phyloP scores from a whole-genome alignment of 2,113 vertebrate species.

The Ciconia maguari region DNA sequence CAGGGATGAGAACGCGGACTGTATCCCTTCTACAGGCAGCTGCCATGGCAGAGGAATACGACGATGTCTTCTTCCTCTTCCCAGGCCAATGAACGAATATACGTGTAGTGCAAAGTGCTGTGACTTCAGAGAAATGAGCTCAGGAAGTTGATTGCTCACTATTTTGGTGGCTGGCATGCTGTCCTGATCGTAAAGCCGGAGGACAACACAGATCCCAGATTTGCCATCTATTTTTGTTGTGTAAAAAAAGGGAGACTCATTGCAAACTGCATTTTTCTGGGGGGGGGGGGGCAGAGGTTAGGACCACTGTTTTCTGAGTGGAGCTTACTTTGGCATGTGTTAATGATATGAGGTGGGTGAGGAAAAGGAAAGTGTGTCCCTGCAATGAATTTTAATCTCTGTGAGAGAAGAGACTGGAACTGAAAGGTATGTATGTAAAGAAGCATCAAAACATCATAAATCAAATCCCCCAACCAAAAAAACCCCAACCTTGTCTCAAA shows the following conservation, averaged over 20 bases:
- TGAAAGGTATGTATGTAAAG: background rate
- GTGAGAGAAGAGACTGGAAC: background rate
- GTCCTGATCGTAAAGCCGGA: background rate
- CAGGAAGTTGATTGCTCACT: background rate
- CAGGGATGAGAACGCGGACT: background rate
- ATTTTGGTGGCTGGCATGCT: background rate
- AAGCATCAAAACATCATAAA: background rate
- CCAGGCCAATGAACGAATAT: background rate
- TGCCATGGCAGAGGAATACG: background rate
- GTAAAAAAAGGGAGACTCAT: background rate
- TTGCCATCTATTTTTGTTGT: background rate
- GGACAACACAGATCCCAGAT: background rate
- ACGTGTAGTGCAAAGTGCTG: background rate
- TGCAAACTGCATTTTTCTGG: background rate
- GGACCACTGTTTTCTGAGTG: background rate
- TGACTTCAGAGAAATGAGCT: background rate
- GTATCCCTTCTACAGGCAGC: background rate
- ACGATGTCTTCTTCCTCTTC: background rate
- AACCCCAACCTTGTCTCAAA: background rate
- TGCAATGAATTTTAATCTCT: background rate
- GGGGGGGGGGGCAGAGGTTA: background rate
- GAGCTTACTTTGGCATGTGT: background rate
- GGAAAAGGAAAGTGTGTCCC: background rate
- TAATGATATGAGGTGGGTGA: background rate
- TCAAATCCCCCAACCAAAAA: background rate